Evolutionary conservation across 2,113 vertebrate genomes (phyloP), one percentile per base, ranked within the genome.

Genomic region (Sprattus sprattus): DNA sequence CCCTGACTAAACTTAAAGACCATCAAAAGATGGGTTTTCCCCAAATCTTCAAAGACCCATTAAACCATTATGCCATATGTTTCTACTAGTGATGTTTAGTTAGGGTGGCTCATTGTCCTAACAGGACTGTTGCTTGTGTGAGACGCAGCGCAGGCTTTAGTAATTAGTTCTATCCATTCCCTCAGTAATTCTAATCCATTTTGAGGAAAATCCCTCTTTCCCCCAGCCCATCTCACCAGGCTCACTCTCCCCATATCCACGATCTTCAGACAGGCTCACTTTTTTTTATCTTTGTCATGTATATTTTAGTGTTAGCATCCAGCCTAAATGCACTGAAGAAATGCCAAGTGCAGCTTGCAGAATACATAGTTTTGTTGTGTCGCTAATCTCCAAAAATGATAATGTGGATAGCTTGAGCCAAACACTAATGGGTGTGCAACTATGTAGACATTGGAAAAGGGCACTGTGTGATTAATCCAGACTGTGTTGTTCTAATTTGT

Each of bases 151-250:
- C 13, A 15, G 50, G 50, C 50, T 54, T 54, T 54, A 54, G 50
- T 18, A 54, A 54, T 54, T 54, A 54, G 50, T 54, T 54, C 50
- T 54, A 54, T 54, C 60, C 22, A 67, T 67, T 22, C 60, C 60
- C 60, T 8, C 60, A 83, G 50, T 49, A 52, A 85, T 81, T 81
- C 67, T 85, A 88, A 83, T 83, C 84, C 82, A 80, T 64, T 88
- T 75, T 83, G 45, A 75, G 64, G 45, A 28, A 57, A 54, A 54
- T 54, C 44, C 81, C 52, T 83, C 81, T 83, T 52, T 15, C 4
- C 2, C 47, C 2, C 47, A 11, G 54, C 2, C 22, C 60, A 25
- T 7, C 64, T 28, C 64, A 28, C 64, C 64, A n/a, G 5, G 57
- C 57, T 13, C 25, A 54, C 15, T 15, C 50, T 54, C 50, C 50